These are phyloP conservation scores for Zapornia atra DNA, from an alignment of 2,113 vertebrate genomes.

Conservation along the genomic window DNA sequence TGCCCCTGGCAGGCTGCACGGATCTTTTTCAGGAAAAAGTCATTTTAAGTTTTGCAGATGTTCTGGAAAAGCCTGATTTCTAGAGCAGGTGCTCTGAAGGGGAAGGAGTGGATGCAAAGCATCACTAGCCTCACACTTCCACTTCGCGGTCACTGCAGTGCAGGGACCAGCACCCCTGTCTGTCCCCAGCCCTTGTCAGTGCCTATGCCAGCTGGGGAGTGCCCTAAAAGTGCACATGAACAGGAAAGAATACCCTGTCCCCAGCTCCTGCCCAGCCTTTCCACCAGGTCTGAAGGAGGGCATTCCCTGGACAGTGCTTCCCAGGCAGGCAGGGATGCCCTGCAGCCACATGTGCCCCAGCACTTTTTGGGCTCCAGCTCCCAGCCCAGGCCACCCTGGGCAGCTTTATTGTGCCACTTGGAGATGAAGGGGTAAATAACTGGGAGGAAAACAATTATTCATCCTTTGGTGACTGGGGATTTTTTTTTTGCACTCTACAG, in stretches of 20 bases:
- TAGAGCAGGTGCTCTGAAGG: not conserved
- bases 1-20: not conserved
- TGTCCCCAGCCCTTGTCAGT: not conserved
- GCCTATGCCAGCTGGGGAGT: rapidly evolving
- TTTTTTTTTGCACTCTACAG: not conserved
- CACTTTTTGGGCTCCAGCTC: rapidly evolving
- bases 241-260: not conserved
- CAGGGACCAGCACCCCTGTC: too few species aligned
- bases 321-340: not conserved
- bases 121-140: not conserved
- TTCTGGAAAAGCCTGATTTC: not conserved
- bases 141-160: rapidly evolving
- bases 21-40: not conserved
- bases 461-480: rapidly evolving
- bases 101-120: not conserved
- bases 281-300: not conserved
- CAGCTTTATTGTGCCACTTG: not conserved
- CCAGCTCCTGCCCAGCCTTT: not conserved
- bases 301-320: too few species aligned
- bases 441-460: not conserved
- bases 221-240: rapidly evolving
- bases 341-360: rapidly evolving
- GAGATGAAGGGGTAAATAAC: not conserved
- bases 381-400: not conserved
- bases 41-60: not conserved